Percentiles rank a stretch among this genome's conserved stretches.
Conservation (phyloP, 2,888 invertebrate genomes). For the Tricholauxania praeusta region DNA sequence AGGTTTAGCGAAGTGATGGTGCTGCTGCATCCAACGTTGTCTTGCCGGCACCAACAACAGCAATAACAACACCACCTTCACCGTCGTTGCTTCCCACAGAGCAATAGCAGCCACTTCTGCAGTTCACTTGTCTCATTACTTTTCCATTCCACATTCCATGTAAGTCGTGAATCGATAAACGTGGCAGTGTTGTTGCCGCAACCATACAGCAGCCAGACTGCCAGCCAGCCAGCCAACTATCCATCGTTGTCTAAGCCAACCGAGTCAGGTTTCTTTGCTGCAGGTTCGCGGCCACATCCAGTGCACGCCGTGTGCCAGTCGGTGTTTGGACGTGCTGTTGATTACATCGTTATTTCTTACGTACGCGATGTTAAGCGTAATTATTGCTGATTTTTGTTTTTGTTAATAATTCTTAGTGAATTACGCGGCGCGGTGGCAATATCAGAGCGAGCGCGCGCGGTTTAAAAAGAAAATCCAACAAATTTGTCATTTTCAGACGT, state of each 20-base stretch:
- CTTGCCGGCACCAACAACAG: too few relatives aligned
- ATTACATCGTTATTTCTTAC: slow-evolving; percentile 41
- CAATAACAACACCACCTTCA: too few relatives aligned
- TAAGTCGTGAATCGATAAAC: slow-evolving; percentile 33
- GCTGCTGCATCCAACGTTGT: too few relatives aligned
- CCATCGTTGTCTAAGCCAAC: slow-evolving; percentile 6
- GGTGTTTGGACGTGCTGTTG: slow-evolving; percentile 48
- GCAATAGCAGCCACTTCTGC: background rate
- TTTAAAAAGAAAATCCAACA: too few relatives aligned
- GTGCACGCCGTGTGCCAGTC: slow-evolving; percentile 44
- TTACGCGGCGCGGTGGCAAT: too few relatives aligned
- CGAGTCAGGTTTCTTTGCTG: slow-evolving; percentile 22
- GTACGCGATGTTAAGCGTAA: slow-evolving; percentile 27
- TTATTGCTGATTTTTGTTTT: slow-evolving; percentile 32
- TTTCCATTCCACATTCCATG: slow-evolving; percentile 33
- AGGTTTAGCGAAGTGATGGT: too few relatives aligned
- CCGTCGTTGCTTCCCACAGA: too few relatives aligned
- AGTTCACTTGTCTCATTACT: slow-evolving; percentile 26
- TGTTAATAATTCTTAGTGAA: slow-evolving; percentile 31
- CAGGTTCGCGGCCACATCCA: slow-evolving; percentile 28
- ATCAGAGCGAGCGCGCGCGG: too few relatives aligned
- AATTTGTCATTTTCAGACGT: background rate
- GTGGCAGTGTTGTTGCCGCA: slow-evolving; percentile 8
- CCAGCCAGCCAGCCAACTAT: slow-evolving; percentile 33
- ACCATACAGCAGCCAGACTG: slow-evolving; percentile 26